Percentiles rank a stretch among this genome's conserved stretches.
phyloP scores from a whole-genome alignment of 2,797 vertebrate genomes.

The Thunnus albacares region DNA sequence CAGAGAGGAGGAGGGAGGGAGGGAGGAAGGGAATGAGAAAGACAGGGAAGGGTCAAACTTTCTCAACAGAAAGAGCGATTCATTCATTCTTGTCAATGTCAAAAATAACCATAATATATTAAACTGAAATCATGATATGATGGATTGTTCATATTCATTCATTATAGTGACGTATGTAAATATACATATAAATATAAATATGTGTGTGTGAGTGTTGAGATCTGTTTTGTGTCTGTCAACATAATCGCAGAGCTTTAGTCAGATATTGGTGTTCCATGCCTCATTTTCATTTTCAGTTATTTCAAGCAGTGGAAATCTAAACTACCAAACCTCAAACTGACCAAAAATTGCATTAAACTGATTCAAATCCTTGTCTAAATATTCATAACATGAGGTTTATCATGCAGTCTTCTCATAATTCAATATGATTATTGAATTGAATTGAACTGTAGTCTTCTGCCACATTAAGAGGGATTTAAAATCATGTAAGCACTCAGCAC shows the following conservation, averaged over 20 bases:
- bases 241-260: not conserved
- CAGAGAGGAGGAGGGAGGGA: constrained; percentile 45
- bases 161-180: not conserved
- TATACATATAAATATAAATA: not conserved
- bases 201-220: not conserved
- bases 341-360: constrained; percentile 7
- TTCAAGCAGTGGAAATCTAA: not conserved
- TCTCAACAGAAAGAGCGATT: constrained; percentile 19
- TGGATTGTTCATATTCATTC: not conserved
- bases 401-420: constrained; percentile 57
- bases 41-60: constrained; percentile 38
- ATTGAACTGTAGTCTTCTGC: constrained; percentile 33
- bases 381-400: constrained; percentile 40
- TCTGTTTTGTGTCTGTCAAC: not conserved
- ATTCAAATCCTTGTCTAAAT: constrained; percentile 33
- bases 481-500: not conserved
- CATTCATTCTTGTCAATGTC: constrained; percentile 15
- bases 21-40: constrained; percentile 30
- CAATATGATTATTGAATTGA: constrained; percentile 43
- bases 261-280: not conserved
- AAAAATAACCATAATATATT: not conserved
- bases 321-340: constrained; percentile 20
- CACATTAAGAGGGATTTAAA: not conserved
- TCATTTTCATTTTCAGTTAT: constrained; percentile 13
- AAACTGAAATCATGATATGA: not conserved